These are phyloP conservation scores for Papilio dardanus DNA, from an alignment of 1,140 invertebrate species.

Conservation along the genomic window DNA sequence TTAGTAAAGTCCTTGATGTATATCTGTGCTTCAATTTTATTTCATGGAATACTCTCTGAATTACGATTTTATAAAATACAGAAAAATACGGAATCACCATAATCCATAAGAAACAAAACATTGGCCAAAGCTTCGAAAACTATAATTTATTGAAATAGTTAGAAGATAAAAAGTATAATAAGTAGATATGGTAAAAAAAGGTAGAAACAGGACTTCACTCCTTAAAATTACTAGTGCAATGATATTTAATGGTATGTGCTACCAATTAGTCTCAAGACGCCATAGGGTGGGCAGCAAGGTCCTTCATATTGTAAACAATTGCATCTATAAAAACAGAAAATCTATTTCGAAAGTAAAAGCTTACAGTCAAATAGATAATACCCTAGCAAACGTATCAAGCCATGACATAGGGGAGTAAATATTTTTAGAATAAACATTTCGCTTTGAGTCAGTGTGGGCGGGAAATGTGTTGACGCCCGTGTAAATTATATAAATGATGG, in stretches of 20 bases:
- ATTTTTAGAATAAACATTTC: constrained; percentile 23
- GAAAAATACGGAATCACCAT: too few species aligned
- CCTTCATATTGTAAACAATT: not conserved
- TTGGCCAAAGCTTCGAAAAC: not conserved
- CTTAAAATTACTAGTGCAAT: too few species aligned
- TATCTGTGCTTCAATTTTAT: not conserved
- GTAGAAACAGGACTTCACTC: too few species aligned
- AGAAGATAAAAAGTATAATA: not conserved
- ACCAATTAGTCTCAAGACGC: too few species aligned
- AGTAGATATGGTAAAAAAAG: not conserved
- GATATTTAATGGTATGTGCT: too few species aligned
- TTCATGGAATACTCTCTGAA: not conserved
- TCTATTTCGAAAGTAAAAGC: not conserved
- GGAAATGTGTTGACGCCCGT: constrained; percentile 1
- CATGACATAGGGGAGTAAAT: constrained; percentile 9
- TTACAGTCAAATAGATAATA: constrained; percentile 13
- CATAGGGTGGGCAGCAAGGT: not conserved
- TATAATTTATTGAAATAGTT: not conserved
- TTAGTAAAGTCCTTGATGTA: not conserved
- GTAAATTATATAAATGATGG: constrained; percentile 18
- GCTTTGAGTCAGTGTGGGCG: not conserved
- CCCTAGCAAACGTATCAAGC: constrained; percentile 15
- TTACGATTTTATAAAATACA: too few species aligned
- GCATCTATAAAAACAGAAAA: not conserved
- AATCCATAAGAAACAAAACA: not conserved